Conservation (phyloP, 2,797 vertebrate species). For the Clarias platycephalus region DNA sequence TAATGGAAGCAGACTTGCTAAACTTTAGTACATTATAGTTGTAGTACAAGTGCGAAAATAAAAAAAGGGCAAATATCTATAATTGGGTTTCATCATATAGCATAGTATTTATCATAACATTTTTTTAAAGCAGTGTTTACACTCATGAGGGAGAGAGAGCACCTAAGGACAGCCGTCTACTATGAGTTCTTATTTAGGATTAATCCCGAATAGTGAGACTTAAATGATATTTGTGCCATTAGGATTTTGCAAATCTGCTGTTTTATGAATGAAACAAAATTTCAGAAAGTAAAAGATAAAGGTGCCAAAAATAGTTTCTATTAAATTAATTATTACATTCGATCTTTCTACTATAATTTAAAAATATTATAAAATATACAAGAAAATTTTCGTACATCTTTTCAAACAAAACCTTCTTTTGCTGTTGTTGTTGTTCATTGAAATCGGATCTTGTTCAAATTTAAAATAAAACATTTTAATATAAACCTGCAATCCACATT, state of each 20-base stretch:
- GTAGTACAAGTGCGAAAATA: background rate
- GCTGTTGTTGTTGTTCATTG: background rate
- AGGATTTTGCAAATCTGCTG: background rate
- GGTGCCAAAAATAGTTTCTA: too few relatives aligned
- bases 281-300: background rate
- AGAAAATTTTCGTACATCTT: background rate
- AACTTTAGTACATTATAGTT: background rate
- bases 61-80: background rate
- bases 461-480: background rate
- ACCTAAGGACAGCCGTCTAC: slow-evolving; percentile 11
- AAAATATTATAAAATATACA: background rate
- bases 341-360: too few relatives aligned
- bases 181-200: background rate
- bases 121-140: background rate
- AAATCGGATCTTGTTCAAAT: background rate
- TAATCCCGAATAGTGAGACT: background rate
- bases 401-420: background rate
- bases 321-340: too few relatives aligned
- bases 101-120: background rate
- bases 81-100: background rate
- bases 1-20: background rate
- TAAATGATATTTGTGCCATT: slow-evolving; percentile 8
- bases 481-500: background rate
- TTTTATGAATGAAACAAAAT: background rate
- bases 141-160: background rate